Conservation (phyloP, 2,888 invertebrate species). For the Myopa tessellatipennis region DNA sequence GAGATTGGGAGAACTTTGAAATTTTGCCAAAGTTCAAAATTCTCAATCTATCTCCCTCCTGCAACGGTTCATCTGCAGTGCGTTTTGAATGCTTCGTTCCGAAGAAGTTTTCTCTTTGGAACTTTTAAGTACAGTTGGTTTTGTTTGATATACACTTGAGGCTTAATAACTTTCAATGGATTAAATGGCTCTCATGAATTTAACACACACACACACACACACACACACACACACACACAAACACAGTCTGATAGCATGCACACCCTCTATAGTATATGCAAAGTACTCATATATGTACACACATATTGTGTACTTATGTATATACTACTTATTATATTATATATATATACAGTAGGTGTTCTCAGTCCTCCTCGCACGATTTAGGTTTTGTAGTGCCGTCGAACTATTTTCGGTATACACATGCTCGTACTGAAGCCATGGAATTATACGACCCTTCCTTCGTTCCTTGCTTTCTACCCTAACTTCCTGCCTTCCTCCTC, state of each 20-base stretch:
- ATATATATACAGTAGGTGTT: not conserved
- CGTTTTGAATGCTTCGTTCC: not conserved
- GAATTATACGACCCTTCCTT: slow-evolving; percentile 11
- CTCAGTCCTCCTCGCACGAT: slow-evolving; percentile 14
- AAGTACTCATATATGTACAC: not conserved
- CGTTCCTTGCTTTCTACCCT: not conserved
- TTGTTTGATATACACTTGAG: slow-evolving; percentile 14
- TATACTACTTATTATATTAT: not conserved
- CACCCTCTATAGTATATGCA: not conserved
- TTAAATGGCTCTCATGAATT: not conserved
- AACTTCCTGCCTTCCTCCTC: too few relatives aligned
- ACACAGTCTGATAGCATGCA: not conserved
- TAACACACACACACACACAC: not conserved
- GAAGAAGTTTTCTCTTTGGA: not conserved
- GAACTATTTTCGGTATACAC: slow-evolving; percentile 26
- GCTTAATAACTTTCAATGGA: slow-evolving; percentile 6
- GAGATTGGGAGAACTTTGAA: not conserved
- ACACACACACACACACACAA: not conserved
- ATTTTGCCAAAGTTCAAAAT: slow-evolving; percentile 1
- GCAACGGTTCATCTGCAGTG: not conserved
- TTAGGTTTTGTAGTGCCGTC: slow-evolving; percentile 25
- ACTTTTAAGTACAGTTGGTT: slow-evolving; percentile 9
- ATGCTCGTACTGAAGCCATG: slow-evolving; percentile 24
- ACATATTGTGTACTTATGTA: not conserved
- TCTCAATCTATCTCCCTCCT: not conserved